Evolutionary conservation across 2,797 vertebrate genomes (phyloP), one percentile per base, ranked within the genome.

Genomic region (Tinamus major): DNA sequence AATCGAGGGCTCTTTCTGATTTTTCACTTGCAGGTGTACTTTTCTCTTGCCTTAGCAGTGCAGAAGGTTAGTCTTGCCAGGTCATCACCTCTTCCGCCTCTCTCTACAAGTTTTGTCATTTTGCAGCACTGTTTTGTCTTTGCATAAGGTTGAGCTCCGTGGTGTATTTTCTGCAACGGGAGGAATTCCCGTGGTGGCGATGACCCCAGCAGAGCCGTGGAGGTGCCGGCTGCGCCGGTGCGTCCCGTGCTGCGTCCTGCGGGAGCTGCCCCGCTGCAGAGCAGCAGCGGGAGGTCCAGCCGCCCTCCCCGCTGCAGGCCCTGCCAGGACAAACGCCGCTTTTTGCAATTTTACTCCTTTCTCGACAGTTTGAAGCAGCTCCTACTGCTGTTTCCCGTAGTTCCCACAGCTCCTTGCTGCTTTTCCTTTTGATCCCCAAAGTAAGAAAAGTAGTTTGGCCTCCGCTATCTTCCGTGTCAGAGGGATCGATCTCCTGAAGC

Each of bases 381-480:
- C 91, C 76, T 90, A 61, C 41, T 92, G 71, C 75, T 87, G 48
- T 95, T 95, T 92, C 80, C 68, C 84, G 68, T 86, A 88, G 74
- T 90, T 91, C 46, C 49, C 71, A 71, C 85, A 91, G 93, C 79
- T 92, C 24, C 89, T 90, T 79, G 88, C 75, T 93, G 90, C 56
- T 86, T 93, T 92, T 82, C 48, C 59, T 46, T 95, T 95, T 95
- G 80, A 92, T 95, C 71, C 71, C 31, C 58, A 55, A 88, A 92
- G 81, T 74, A 76, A 79, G 67, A 86, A 93, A 81, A 93, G 53
- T 31, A 70, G 68, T 92, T 79, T 79, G 78, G 44, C n/a, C 39
- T 93, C 42, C 3, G 1, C 89, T 81, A 3, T 64, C 69, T 49
- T 71, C 69, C 49, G 80, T 81, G 69, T 91, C 42, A 55, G 70